Conservation (phyloP, 2,888 invertebrate genomes). For the Himalopsyche japonica region DNA sequence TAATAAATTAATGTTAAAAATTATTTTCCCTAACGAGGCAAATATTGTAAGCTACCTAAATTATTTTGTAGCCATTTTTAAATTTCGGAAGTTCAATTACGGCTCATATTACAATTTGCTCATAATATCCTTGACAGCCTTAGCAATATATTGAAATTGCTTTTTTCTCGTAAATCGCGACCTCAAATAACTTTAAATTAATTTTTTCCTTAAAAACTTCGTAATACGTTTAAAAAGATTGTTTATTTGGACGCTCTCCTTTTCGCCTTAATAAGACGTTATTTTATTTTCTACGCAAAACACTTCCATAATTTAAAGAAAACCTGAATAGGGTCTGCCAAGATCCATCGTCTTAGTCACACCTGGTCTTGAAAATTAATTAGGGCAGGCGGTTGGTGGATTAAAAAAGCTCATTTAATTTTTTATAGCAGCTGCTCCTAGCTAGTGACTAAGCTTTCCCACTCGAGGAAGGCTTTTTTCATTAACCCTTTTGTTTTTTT, state of each 20-base stretch:
- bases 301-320: slow-evolving; percentile 25
- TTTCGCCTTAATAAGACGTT: slow-evolving; percentile 3
- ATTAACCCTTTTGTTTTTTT: slow-evolving; percentile 29
- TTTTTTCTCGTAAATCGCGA: neutral
- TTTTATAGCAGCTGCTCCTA: slow-evolving; percentile 33
- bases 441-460: slow-evolving; percentile 30
- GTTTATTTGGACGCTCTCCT: neutral
- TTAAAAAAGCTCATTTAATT: slow-evolving; percentile 37
- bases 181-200: neutral
- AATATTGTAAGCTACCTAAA: neutral
- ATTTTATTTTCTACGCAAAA: slow-evolving; percentile 20
- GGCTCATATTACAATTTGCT: neutral
- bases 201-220: neutral
- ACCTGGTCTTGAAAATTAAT: slow-evolving; percentile 40
- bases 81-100: neutral
- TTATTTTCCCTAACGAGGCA: neutral
- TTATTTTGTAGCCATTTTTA: neutral
- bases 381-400: slow-evolving; percentile 24
- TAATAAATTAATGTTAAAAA: neutral
- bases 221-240: neutral
- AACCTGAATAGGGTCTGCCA: slow-evolving; percentile 10
- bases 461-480: slow-evolving; percentile 21
- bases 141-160: neutral
- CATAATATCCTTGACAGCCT: neutral
- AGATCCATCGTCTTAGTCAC: slow-evolving; percentile 34